Evolutionary conservation across 2,888 invertebrate genomes (phyloP).

Genomic region (Steinernema scapterisci): DNA sequence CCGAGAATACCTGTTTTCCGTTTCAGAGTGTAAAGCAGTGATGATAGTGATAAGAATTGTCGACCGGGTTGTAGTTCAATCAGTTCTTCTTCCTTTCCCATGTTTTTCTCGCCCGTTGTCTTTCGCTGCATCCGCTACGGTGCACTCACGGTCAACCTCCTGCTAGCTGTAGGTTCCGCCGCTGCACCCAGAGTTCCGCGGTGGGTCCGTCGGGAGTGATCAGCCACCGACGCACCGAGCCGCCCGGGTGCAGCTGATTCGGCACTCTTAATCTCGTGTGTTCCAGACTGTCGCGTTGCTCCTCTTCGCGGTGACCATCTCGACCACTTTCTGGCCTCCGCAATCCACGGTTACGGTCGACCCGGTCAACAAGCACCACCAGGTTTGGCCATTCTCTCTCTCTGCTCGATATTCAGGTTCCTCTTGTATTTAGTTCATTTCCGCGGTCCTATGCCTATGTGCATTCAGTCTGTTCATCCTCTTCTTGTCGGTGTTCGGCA

Average conservation of each 20-base stretch:
- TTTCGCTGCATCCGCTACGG: constrained; percentile 31
- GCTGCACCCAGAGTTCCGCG: background rate
- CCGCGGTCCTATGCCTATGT: constrained; percentile 21
- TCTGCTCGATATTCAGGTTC: too few species aligned
- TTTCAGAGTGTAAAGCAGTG: constrained; percentile 32
- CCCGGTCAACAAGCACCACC: constrained; percentile 22
- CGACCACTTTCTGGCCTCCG: constrained; percentile 15
- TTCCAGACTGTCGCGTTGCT: background rate
- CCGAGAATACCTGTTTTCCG: constrained; percentile 29
- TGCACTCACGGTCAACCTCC: constrained; percentile 28
- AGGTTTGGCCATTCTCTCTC: background rate
- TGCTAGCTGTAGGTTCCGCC: constrained; percentile 4
- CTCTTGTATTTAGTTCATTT: background rate
- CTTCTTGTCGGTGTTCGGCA: background rate
- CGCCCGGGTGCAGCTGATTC: background rate
- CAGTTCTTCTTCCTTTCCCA: constrained; percentile 14
- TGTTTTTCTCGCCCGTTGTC: constrained; percentile 32
- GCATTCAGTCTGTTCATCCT: constrained; percentile 22
- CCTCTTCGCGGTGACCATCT: constrained; percentile 20
- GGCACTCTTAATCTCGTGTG: background rate
- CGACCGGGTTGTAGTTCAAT: constrained; percentile 32
- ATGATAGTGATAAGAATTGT: constrained; percentile 32
- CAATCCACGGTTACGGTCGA: background rate
- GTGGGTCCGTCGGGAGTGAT: too few species aligned
- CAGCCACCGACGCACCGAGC: background rate